phyloP scores from a whole-genome alignment of 1,140 invertebrate species.

The Acromyrmex echinatior region DNA sequence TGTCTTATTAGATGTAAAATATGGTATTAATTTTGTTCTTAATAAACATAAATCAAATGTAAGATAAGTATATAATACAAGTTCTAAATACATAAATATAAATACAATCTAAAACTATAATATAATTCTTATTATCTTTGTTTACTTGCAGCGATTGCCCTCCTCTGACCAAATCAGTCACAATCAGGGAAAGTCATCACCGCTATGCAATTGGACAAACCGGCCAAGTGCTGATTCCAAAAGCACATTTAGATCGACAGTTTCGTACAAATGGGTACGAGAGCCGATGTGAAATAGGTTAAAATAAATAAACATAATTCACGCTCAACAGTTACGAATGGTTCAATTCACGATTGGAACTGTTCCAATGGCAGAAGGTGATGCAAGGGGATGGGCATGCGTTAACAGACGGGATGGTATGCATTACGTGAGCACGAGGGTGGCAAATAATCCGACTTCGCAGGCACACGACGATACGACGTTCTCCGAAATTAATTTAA shows the following conservation, averaged over 20 bases:
- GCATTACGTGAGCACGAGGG: conserved; percentile 59
- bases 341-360: conserved; percentile 82
- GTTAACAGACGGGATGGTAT: not conserved
- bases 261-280: conserved; percentile 51
- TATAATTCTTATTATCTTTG: not conserved
- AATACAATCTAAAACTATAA: not conserved
- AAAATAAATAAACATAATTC: conserved; percentile 82
- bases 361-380: conserved; percentile 73
- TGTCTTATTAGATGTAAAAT: not conserved
- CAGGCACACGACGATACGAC: conserved; percentile 12
- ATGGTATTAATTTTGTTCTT: not conserved
- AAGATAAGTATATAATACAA: too few species aligned
- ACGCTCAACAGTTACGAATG: conserved; percentile 82
- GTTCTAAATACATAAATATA: too few species aligned
- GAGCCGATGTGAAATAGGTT: conserved; percentile 53
- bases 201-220: conserved; percentile 44
- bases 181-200: conserved; percentile 68
- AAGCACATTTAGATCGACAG: conserved; percentile 65
- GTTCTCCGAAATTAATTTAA: conserved; percentile 78
- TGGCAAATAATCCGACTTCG: conserved; percentile 68
- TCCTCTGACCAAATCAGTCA: conserved; percentile 57
- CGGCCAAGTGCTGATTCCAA: conserved; percentile 63
- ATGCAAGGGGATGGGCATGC: conserved; percentile 46
- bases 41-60: not conserved
- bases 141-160: not conserved